Conservation (phyloP, 2,797 vertebrate genomes). For the Eulemur mongoz region DNA sequence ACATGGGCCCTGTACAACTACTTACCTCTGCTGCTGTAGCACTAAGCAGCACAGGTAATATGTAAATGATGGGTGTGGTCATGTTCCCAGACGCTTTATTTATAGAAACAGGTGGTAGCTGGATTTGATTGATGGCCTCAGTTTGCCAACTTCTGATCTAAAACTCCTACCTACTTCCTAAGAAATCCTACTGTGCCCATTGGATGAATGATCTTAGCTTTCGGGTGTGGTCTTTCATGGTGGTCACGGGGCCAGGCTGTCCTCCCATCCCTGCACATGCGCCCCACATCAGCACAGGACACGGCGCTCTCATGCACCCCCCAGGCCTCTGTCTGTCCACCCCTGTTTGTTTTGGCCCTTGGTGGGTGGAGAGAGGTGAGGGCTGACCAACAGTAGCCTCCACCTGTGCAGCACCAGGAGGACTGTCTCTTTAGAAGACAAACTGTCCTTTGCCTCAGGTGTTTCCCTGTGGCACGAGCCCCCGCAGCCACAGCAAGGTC, state of each 20-base stretch:
- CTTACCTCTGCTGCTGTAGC: no score
- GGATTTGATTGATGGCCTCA: background rate
- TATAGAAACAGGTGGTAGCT: no score
- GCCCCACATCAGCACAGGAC: fast-evolving
- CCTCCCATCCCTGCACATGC: fast-evolving
- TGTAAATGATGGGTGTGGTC: background rate
- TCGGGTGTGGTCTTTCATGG: background rate
- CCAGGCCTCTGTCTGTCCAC: background rate
- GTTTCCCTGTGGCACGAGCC: background rate
- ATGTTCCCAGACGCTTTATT: background rate
- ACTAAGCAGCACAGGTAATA: background rate
- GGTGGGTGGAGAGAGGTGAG: background rate
- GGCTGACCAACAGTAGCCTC: no score
- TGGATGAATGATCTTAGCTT: background rate
- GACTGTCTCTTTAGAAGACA: background rate
- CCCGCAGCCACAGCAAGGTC: background rate
- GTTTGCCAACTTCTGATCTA: background rate
- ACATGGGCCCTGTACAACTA: background rate
- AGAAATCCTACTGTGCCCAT: background rate
- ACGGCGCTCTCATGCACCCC: fast-evolving
- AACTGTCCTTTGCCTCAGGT: fast-evolving
- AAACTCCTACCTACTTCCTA: background rate
- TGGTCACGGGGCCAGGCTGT: background rate
- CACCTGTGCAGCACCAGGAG: background rate
- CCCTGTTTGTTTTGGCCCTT: background rate